Percentiles rank a stretch among this genome's conserved stretches.
Evolutionary conservation across 2,113 vertebrate species (phyloP).

Genomic region (Piliocolobus tephrosceles): DNA sequence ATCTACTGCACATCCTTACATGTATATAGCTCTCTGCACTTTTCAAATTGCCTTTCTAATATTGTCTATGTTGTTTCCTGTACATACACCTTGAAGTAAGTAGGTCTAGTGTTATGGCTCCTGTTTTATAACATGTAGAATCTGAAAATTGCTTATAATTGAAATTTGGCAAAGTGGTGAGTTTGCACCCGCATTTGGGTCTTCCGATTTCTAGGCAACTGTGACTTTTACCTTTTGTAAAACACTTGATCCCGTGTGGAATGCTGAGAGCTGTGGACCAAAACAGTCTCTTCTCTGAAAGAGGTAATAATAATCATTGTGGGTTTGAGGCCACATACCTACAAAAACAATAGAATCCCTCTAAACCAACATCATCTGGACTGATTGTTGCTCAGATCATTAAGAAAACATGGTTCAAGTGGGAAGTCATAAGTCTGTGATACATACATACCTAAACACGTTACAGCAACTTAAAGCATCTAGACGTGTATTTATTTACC

Average conservation of each 20-base stretch:
- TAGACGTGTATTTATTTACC: neutral
- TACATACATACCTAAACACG: neutral
- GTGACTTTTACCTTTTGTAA: neutral
- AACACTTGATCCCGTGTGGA: neutral
- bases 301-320: neutral
- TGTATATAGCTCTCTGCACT: neutral
- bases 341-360: neutral
- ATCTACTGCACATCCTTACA: neutral
- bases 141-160: neutral
- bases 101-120: neutral
- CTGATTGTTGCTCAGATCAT: neutral
- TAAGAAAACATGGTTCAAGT: neutral
- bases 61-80: neutral
- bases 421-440: neutral
- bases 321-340: neutral
- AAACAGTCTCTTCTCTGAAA: neutral
- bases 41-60: conserved; percentile 6
- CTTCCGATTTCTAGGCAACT: conserved; percentile 16
- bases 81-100: neutral
- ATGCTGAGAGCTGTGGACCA: neutral
- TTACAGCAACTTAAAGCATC: neutral
- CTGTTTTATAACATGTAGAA: neutral
- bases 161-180: neutral
- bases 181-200: neutral
- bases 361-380: neutral